Base-by-base conservation (phyloP, 2,797 vertebrate genomes). In the Sebastes miniatus region DNA sequence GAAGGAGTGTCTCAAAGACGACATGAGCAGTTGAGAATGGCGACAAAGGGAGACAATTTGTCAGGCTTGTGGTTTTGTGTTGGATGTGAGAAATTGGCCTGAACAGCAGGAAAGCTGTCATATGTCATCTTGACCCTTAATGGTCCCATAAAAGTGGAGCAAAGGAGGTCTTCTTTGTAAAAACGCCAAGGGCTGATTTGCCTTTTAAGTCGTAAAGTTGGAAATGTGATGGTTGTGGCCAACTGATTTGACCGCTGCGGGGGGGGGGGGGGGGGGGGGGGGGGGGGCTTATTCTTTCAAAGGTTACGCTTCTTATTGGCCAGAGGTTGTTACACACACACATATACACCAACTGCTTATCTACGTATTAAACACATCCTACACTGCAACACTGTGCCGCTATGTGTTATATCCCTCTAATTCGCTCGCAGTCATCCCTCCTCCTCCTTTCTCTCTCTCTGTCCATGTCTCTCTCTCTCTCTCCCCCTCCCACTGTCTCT, bases 341-440 rank as follows among this genome's bases (percentile, higher is more conserved):
- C 16, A 27, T 72, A 1, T 11, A 69, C 32, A 79, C 83, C 56
- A 77, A 58, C 76, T 50, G 83, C 79, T 81, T 65, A 85, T 91
- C 69, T 84, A 70, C 76, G 78, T 72, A 86, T 87, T 72, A 81
- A 80, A 90, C 90, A 86, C 91, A 76, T 88, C 91, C 88, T 73
- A 86, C 87, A 29, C 67, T 64, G 39, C 36, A 27, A 69, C 61
- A 73, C 81, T 63, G 68, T 73, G 80, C 50, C 34, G 77, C 59
- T 69, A 83, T 68, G 86, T 86, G 89, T 86, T 86, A 65, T 39
- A 85, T 87, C 77, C 73, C n/a, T 76, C 73, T 75, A 69, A 76
- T 87, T 77, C 7, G 4, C 81, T 85, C 13, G 3, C 69, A 66
- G 58, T 76, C 80, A 25, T 74, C 72, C 68, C 56, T 77, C 70